These are phyloP conservation scores for Cotesia chilonis DNA, from an alignment of 1,140 invertebrate genomes.

Conservation along the genomic window DNA sequence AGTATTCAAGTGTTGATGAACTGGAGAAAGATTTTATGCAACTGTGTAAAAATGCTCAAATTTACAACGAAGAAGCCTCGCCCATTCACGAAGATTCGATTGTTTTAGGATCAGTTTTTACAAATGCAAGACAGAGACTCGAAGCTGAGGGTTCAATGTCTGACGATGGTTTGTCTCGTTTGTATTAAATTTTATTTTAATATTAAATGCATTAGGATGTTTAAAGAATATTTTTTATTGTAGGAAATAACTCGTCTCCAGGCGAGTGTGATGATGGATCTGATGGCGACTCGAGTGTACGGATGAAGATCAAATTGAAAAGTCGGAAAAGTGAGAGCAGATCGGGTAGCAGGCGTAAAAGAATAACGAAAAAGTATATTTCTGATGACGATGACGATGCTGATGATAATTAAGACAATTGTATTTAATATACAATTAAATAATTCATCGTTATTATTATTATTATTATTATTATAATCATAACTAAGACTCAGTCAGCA, in stretches of 20 bases:
- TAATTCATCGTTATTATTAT: slow-evolving; percentile 22
- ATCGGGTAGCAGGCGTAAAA: slow-evolving; percentile 68
- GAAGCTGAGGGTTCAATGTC: slow-evolving; percentile 71
- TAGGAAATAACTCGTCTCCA: slow-evolving; percentile 36
- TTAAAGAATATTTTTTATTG: no score
- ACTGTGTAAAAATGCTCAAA: slow-evolving; percentile 94
- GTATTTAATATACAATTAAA: not conserved
- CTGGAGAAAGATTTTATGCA: slow-evolving; percentile 93
- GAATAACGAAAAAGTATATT: slow-evolving; percentile 75
- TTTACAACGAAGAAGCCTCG: slow-evolving; percentile 95
- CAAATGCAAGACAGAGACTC: slow-evolving; percentile 76
- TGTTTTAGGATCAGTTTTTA: slow-evolving; percentile 87
- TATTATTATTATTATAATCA: not conserved
- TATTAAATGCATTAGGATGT: no score
- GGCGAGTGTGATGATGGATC: slow-evolving; percentile 63
- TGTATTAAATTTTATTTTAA: not conserved
- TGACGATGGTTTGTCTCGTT: slow-evolving; percentile 59
- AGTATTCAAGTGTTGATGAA: slow-evolving; percentile 88
- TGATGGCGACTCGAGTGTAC: slow-evolving; percentile 70
- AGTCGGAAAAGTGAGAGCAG: slow-evolving; percentile 61
- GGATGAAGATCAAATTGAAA: slow-evolving; percentile 74
- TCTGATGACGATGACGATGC: slow-evolving; percentile 79
- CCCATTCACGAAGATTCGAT: slow-evolving; percentile 96
- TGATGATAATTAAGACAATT: slow-evolving; percentile 57
- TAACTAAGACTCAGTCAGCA: no score